Evolutionary conservation across 92 coral and sea anemone species (phyloP).

Genomic region (Parazoanthus darwini): DNA sequence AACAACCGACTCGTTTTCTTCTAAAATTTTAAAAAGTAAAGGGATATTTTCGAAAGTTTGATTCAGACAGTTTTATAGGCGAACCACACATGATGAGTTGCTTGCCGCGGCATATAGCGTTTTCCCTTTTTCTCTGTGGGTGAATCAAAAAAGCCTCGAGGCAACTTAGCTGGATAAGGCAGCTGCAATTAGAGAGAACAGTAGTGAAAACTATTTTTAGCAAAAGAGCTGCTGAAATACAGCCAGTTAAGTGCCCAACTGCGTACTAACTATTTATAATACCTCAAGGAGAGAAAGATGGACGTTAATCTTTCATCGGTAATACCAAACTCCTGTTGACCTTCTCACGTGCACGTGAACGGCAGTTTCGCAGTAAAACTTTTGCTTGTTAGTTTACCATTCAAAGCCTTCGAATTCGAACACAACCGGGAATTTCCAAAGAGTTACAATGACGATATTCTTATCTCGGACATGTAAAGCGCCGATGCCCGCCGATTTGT

Average conservation of each 20-base stretch:
- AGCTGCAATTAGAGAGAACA: neutral
- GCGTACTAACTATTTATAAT: slow-evolving; percentile 6
- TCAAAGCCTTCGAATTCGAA: neutral
- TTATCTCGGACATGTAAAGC: neutral
- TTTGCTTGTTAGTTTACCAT: neutral
- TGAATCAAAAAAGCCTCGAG: neutral
- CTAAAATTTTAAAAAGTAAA: neutral
- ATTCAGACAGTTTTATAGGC: neutral
- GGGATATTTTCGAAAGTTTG: neutral
- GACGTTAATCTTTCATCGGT: neutral
- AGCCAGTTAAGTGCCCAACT: neutral
- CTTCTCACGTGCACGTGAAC: neutral
- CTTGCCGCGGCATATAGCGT: neutral
- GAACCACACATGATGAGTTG: neutral
- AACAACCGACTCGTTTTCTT: neutral
- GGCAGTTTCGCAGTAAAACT: neutral
- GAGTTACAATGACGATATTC: neutral
- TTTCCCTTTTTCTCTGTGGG: slow-evolving; percentile 3
- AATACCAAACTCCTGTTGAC: neutral
- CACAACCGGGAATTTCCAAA: neutral
- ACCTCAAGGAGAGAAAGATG: neutral
- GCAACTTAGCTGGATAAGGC: neutral
- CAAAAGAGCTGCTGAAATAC: neutral
- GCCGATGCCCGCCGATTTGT: neutral
- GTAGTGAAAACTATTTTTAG: neutral